These are phyloP conservation scores for Cebidichthys violaceus DNA, from an alignment of 2,113 vertebrate species.

Conservation along the genomic window DNA sequence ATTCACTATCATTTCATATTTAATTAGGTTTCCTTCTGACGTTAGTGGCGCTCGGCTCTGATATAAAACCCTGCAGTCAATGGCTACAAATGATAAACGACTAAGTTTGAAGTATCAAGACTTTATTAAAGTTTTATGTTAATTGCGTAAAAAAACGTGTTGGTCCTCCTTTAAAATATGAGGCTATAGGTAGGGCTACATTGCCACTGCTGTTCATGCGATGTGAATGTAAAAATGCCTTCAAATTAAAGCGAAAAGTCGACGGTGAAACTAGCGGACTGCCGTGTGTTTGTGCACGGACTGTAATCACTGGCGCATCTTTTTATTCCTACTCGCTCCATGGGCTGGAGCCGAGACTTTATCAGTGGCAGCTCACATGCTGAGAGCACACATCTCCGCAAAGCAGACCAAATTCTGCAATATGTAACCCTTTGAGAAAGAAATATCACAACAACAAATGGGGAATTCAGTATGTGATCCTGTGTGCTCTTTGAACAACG, in stretches of 20 bases:
- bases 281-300: conserved; percentile 16
- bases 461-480: background rate
- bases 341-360: conserved; percentile 13
- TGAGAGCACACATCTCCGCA: background rate
- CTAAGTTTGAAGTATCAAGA: background rate
- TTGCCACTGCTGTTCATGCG: background rate
- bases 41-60: background rate
- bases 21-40: background rate
- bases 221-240: background rate
- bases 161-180: no score
- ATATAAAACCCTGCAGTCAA: background rate
- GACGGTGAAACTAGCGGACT: conserved; percentile 12
- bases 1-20: background rate
- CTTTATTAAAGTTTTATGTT: background rate
- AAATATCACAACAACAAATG: background rate
- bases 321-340: conserved; percentile 17
- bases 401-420: background rate
- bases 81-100: background rate
- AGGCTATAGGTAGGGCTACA: background rate
- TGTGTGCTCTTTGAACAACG: background rate
- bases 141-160: background rate
- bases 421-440: background rate
- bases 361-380: conserved; percentile 28
- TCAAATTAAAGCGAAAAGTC: background rate
- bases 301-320: background rate